Percentiles rank a stretch among this genome's conserved stretches.
Evolutionary conservation across 2,113 vertebrate species (phyloP).

Genomic region (Sterrhoptilus dennistouni): DNA sequence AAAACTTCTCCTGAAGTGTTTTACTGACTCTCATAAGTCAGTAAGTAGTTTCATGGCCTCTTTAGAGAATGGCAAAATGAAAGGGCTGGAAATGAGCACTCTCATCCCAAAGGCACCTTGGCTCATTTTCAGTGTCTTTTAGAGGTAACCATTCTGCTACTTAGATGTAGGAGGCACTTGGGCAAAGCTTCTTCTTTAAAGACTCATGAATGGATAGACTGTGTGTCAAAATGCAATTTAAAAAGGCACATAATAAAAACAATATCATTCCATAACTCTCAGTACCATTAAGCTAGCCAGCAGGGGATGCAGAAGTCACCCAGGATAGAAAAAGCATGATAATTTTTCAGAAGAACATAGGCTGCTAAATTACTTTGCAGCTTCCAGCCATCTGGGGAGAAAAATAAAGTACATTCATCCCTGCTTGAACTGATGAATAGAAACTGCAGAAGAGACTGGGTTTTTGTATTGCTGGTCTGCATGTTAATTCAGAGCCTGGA

Average conservation of each 20-base stretch:
- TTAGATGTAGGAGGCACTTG: background rate
- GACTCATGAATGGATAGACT: background rate
- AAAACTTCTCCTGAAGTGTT: background rate
- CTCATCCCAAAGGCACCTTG: background rate
- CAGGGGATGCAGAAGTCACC: slow-evolving; percentile 24
- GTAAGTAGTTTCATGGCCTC: background rate
- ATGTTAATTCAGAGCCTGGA: slow-evolving; percentile 27
- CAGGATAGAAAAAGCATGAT: slow-evolving; percentile 27
- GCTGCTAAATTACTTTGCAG: slow-evolving; percentile 50
- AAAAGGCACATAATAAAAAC: slow-evolving; percentile 40
- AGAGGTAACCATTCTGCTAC: background rate
- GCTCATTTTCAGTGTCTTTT: background rate
- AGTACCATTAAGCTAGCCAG: slow-evolving; percentile 10
- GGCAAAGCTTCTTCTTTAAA: slow-evolving; percentile 30
- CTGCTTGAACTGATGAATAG: slow-evolving; percentile 52
- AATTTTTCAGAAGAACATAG: slow-evolving; percentile 49
- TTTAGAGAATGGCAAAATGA: background rate
- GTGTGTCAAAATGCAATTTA: slow-evolving; percentile 37
- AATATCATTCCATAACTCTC: slow-evolving; percentile 7
- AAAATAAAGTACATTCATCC: slow-evolving; percentile 33
- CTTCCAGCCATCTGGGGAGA: slow-evolving; percentile 48
- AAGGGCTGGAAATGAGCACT: background rate
- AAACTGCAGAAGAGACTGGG: background rate
- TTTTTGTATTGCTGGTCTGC: slow-evolving; percentile 20
- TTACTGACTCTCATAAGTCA: background rate